Conservation (phyloP, 2,113 vertebrate genomes). For the Thermophis baileyi region DNA sequence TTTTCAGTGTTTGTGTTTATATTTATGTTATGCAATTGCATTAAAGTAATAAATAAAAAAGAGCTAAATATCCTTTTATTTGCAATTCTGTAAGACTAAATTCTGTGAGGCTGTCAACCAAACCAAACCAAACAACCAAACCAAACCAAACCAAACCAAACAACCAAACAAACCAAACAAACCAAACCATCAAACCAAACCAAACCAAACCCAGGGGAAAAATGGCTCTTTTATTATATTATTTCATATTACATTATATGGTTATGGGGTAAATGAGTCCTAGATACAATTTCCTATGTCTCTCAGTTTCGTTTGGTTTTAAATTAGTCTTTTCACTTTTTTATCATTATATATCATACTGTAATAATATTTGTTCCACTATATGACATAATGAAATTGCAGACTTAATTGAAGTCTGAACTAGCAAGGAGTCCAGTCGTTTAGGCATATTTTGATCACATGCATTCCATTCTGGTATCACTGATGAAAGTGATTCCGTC, state of each 20-base stretch:
- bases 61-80: background rate
- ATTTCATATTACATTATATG: background rate
- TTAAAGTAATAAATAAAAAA: background rate
- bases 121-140: too few relatives aligned
- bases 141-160: too few relatives aligned
- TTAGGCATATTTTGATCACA: background rate
- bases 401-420: background rate
- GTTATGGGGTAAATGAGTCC: background rate
- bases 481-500: background rate
- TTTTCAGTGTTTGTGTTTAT: background rate
- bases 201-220: too few relatives aligned
- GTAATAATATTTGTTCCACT: background rate
- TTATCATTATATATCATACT: background rate
- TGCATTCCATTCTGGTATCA: background rate
- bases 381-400: background rate
- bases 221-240: background rate
- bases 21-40: background rate
- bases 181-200: too few relatives aligned
- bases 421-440: background rate
- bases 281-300: background rate
- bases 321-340: background rate
- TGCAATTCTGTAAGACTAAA: background rate
- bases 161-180: too few relatives aligned
- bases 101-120: background rate
- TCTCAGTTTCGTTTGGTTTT: background rate